These are phyloP conservation scores for Ursus arctos DNA, from an alignment of 2,113 vertebrate species.

Conservation along the genomic window DNA sequence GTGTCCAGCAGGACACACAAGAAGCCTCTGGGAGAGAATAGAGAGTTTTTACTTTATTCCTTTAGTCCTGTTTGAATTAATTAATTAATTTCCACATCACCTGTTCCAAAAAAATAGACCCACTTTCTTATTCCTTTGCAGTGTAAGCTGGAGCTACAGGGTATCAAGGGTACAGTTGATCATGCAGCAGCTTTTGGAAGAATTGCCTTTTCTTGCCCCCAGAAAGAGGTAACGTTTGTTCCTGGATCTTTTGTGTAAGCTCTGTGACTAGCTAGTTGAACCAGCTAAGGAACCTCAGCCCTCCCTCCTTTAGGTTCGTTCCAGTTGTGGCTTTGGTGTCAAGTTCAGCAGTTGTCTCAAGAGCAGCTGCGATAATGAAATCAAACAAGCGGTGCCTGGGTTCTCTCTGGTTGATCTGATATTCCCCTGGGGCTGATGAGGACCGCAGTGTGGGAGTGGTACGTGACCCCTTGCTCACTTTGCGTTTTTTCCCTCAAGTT, in stretches of 20 bases:
- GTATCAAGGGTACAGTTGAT: slow-evolving; percentile 88
- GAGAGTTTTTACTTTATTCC: slow-evolving; percentile 12
- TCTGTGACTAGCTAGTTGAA: background rate
- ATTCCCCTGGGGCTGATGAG: background rate
- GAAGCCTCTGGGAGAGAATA: background rate
- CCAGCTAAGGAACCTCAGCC: background rate
- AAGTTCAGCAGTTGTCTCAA: background rate
- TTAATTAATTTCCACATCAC: background rate
- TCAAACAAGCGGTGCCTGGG: background rate
- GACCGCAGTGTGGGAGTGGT: fast-evolving
- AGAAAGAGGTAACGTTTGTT: slow-evolving; percentile 90
- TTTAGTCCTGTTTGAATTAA: background rate
- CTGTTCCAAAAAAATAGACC: background rate
- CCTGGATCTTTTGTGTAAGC: background rate
- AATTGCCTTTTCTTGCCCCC: slow-evolving; percentile 96
- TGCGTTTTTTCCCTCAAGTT: slow-evolving; percentile 87
- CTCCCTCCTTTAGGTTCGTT: background rate
- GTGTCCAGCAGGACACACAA: background rate
- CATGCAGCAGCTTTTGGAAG: slow-evolving; percentile 96
- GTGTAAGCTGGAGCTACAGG: slow-evolving; percentile 95
- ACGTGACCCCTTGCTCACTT: background rate
- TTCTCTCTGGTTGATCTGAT: background rate
- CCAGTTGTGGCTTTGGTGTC: background rate
- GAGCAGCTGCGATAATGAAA: background rate
- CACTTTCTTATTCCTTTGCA: slow-evolving; percentile 75